Evolutionary conservation across 2,113 vertebrate species (phyloP), one percentile per base, ranked within the genome.

Genomic region (Dendrocopos noguchii): DNA sequence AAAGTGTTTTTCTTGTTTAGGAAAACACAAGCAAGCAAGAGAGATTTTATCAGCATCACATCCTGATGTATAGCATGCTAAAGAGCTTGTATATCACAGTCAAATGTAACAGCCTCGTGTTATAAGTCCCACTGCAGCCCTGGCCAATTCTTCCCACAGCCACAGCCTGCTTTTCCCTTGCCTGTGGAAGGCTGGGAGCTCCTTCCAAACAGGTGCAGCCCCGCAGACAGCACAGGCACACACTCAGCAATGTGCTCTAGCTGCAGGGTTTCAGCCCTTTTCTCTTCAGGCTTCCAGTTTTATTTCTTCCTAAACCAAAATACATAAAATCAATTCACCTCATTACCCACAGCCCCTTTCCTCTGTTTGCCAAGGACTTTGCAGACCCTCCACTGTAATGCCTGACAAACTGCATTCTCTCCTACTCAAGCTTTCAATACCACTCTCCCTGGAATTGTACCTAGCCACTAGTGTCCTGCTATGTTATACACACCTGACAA

Each of bases 301-400:
- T 91, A 87, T 94, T 92, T 76, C 61, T 64, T 87, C 82, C 76
- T 27, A 87, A 65, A 91, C 46, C 15, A 42, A 89, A 93, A 74
- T 5, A 16, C 68, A 80, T 83, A 42, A 84, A 92, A 3, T 25
- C 60, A 94, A 71, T 72, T 87, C 82, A 95, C 79, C 76, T 96
- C 90, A 85, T 91, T 82, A 94, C 44, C 82, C 60, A 52, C 60
- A 6, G 36, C 2, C 17, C 36, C 76, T 83, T 94, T 36, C 67
- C 70, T 57, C 39, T 76, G 7, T 25, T 80, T 63, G 91, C 84
- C 72, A 76, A 84, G 42, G 75, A 1, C 29, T 76, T 52, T 46
- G 46, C 93, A 91, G 72, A 42, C 31, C 72, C 93, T 90, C 39
- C 68, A 77, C 60, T 55, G 53, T 4, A 91, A 91, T 79, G 88